phyloP scores from a whole-genome alignment of 2,113 vertebrate genomes.

The Crotalus helleri region DNA sequence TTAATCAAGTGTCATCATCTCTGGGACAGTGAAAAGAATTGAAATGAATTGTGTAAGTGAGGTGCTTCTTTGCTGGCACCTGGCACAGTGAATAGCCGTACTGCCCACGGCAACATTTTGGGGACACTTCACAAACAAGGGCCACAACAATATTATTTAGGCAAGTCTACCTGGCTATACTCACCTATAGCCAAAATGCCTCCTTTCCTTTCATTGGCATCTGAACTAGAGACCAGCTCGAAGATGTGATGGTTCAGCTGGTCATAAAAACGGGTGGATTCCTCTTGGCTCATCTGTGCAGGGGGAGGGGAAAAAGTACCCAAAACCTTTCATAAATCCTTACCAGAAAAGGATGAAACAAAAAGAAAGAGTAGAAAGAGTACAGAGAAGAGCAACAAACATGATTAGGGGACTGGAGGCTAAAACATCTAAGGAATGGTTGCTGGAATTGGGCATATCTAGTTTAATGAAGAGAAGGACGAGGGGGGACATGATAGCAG shows the following conservation, averaged over 20 bases:
- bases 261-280: conserved; percentile 96
- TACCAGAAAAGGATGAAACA: background rate
- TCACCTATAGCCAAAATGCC: conserved; percentile 97
- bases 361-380: no score
- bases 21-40: background rate
- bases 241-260: conserved; percentile 98
- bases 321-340: background rate
- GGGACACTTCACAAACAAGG: background rate
- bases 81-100: background rate
- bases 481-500: no score
- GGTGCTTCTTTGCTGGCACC: background rate
- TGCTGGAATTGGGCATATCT: no score
- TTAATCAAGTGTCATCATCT: background rate
- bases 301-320: background rate
- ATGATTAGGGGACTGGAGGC: no score
- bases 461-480: no score
- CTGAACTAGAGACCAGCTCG: conserved; percentile 97
- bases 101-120: background rate
- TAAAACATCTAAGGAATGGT: no score
- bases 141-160: background rate
- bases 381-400: no score
- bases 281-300: conserved; percentile 92
- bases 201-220: conserved; percentile 97
- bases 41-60: background rate
- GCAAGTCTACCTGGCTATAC: conserved; percentile 9